These are phyloP conservation scores for Indri indri DNA, from an alignment of 2,113 vertebrate genomes.

Conservation along the genomic window DNA sequence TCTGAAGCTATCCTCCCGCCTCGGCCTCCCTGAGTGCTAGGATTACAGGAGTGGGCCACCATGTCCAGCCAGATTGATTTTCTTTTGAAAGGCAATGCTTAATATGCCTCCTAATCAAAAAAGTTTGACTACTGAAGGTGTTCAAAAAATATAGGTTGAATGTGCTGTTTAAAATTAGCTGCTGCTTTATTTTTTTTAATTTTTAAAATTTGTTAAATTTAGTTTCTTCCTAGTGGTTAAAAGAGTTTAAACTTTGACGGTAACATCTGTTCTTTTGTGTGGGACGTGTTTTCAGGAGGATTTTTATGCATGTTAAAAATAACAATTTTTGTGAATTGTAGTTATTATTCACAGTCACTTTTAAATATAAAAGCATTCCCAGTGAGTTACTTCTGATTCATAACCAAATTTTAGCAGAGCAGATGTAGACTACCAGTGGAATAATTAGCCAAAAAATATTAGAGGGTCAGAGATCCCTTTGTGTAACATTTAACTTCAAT, in stretches of 20 bases:
- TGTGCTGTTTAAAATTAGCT: slow-evolving; percentile 10
- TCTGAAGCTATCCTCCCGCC: too few relatives aligned
- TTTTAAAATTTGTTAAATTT: slow-evolving; percentile 25
- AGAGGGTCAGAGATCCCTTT: slow-evolving; percentile 44
- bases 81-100: neutral
- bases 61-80: neutral
- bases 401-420: slow-evolving; percentile 58
- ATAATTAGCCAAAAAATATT: slow-evolving; percentile 68
- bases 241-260: slow-evolving; percentile 38
- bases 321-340: slow-evolving; percentile 48
- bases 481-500: slow-evolving; percentile 71
- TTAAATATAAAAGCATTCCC: slow-evolving; percentile 56
- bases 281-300: slow-evolving; percentile 41
- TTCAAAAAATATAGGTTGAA: neutral
- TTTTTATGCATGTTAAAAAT: slow-evolving; percentile 46
- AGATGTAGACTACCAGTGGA: slow-evolving; percentile 53
- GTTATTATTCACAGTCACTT: slow-evolving; percentile 50
- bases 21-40: too few relatives aligned
- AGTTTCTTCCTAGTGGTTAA: neutral
- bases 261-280: slow-evolving; percentile 39
- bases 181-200: neutral
- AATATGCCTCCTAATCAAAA: neutral
- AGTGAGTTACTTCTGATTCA: slow-evolving; percentile 61
- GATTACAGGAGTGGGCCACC: too few relatives aligned
- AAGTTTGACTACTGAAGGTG: neutral